Percentiles rank a stretch among this genome's conserved stretches.
These are phyloP conservation scores for Bombus waltoni DNA, from an alignment of 1,140 invertebrate genomes.

Conservation along the genomic window DNA sequence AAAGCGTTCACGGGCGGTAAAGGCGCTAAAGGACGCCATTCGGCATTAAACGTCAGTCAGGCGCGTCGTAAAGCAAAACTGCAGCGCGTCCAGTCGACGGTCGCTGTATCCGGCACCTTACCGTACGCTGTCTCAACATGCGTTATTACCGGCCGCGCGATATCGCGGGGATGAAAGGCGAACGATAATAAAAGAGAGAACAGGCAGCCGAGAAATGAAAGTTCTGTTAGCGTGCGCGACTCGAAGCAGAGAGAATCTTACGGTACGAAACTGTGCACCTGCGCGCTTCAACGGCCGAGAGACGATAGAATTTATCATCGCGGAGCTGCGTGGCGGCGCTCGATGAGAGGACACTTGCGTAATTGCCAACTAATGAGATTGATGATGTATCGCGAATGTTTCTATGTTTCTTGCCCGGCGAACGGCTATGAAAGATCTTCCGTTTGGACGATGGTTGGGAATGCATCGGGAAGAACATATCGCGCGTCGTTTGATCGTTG, in stretches of 20 bases:
- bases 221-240: background rate
- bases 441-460: background rate
- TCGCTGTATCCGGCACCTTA: slow-evolving; percentile 62
- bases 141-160: slow-evolving; percentile 68
- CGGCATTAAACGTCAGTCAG: slow-evolving; percentile 77
- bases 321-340: background rate
- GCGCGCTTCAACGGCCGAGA: background rate
- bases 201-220: slow-evolving; percentile 23
- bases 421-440: background rate
- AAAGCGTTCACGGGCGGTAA: slow-evolving; percentile 60
- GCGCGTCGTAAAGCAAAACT: slow-evolving; percentile 77
- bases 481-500: background rate
- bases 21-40: slow-evolving; percentile 72
- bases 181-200: slow-evolving; percentile 16
- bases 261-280: slow-evolving; percentile 54
- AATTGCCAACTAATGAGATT: slow-evolving; percentile 7
- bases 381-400: slow-evolving; percentile 13
- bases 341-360: slow-evolving; percentile 13
- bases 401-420: background rate
- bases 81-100: slow-evolving; percentile 72
- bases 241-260: background rate
- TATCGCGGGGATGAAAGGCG: slow-evolving; percentile 61
- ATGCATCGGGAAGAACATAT: background rate
- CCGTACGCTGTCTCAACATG: slow-evolving; percentile 59
- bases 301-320: slow-evolving; percentile 16